Evolutionary conservation across 2,888 invertebrate species (phyloP), one percentile per base, ranked within the genome.

Genomic region (Sclerodermus sp.): DNA sequence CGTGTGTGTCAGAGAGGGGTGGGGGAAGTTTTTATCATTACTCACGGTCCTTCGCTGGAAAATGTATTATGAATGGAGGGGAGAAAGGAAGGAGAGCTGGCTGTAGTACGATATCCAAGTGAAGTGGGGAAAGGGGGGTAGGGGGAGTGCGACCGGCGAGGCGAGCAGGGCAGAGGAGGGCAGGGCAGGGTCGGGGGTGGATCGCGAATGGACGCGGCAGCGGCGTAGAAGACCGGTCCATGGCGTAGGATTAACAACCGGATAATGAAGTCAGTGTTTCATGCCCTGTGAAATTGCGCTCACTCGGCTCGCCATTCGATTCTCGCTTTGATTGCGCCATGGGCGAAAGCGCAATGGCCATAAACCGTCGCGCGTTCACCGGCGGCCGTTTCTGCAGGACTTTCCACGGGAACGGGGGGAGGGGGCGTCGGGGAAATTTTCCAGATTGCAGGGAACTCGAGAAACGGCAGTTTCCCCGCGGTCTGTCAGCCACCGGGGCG

Each of bases 251-350:
- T 77, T 77, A 77, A 77, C 74, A 74, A 76, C 76, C 77, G 76
- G 71, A 72, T 77, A 76, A 77, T 76, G 76, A 77, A 77, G 76
- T 73, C 76, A 73, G 75, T 74, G 77, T 74, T 77, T 77, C 77
- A 77, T 77, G 77, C 75, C 73, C 76, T 77, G 77, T 77, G 73
- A 74, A 74, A 74, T 74, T 74, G 69, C 70, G 70, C 64, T 66
- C 70, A 67, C 68, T 67, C 70, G 58, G 61, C 56, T 64, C 68
- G 66, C 68, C 65, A 70, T 71, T 72, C 69, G 69, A 74, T 76
- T 76, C 71, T 70, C 69, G 67, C 67, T 69, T 71, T 73, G 71
- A 74, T 74, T 75, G 69, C 71, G 65, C 64, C 55, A 60, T 57
- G 65, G 64, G 58, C 62, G 63, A 68, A 67, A 70, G 68, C 53